phyloP scores from a whole-genome alignment of 1,140 invertebrate genomes.

The Formica exsecta region DNA sequence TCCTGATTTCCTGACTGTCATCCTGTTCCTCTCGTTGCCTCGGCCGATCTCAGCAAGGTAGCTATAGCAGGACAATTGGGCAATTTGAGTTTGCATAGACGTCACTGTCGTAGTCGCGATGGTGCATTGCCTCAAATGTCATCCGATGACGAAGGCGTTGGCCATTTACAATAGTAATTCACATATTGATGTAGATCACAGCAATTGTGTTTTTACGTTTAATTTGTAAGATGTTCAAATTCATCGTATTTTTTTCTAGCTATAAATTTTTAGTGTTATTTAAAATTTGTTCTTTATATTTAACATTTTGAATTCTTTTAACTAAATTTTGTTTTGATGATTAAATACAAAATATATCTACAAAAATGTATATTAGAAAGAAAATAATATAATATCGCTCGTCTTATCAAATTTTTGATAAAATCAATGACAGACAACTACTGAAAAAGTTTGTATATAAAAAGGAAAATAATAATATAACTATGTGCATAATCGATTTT shows the following conservation, averaged over 20 bases:
- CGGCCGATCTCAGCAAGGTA: conserved; percentile 41
- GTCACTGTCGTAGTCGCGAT: conserved; percentile 1
- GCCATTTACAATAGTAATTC: neutral
- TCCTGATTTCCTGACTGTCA: conserved; percentile 57
- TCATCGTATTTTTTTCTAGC: neutral
- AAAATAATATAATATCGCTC: neutral
- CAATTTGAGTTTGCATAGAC: conserved; percentile 57
- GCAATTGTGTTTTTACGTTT: neutral
- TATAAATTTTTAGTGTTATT: neutral
- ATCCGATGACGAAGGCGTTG: conserved; percentile 22
- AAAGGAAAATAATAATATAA: neutral
- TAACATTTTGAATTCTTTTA: neutral
- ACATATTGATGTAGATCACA: neutral
- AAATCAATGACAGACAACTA: neutral
- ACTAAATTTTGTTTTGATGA: neutral
- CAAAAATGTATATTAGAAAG: neutral
- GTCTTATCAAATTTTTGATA: neutral
- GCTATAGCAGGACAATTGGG: conserved; percentile 53
- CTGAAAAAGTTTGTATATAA: neutral
- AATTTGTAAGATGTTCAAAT: neutral
- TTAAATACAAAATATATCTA: neutral
- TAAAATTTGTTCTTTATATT: neutral
- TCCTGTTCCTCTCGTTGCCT: conserved; percentile 22
- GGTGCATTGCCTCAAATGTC: conserved; percentile 13
- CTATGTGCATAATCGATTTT: neutral